Evolutionary conservation across 2,113 vertebrate species (phyloP), one percentile per base, ranked within the genome.

Genomic region (Australoheros scitulus): DNA sequence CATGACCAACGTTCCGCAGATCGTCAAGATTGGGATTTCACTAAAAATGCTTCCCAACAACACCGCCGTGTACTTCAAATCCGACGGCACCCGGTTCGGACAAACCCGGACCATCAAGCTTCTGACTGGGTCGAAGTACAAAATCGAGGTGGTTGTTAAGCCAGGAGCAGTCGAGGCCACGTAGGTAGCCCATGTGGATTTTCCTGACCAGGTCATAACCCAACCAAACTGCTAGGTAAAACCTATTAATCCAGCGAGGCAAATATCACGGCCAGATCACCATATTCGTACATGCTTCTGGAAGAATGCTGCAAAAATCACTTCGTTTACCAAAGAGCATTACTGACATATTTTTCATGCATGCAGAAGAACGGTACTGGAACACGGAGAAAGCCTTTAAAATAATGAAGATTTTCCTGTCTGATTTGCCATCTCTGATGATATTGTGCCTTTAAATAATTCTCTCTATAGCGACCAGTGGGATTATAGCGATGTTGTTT

Each of bases 51-150:
- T 98, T 72, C 98, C 98, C 72, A 97, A 97, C 89, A 97, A 98
- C 88, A 96, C 96, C 8, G 96, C 97, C 6, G 98, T 99, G 26
- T 97, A 95, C 88, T 99, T 97, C 95, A 99, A 99, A 86, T 97
- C 98, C 77, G 98, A 99, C 86, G 98, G 98, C 17, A 96, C 98
- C 74, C 93, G 98, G 65, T 99, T 99, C 86, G 98, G 97, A 9
- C 98, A 98, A 95, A 99, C 97, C 87, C 95, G 98, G 77, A 99
- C 98, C 86, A 99, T 99, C 92, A 99, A 99, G 91, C 94, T 99
- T 92, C 95, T 99, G 58, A 99, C 98, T 0, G 98, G 98, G 14
- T 97, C 98, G 78, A 99, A 99, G 61, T 99, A 99, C 94, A 97
- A 96, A 82, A 95, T 99, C 80, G 97, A 98, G 63, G 96, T 99